Evolutionary conservation across 2,113 vertebrate species (phyloP).

Genomic region (Equus quagga): DNA sequence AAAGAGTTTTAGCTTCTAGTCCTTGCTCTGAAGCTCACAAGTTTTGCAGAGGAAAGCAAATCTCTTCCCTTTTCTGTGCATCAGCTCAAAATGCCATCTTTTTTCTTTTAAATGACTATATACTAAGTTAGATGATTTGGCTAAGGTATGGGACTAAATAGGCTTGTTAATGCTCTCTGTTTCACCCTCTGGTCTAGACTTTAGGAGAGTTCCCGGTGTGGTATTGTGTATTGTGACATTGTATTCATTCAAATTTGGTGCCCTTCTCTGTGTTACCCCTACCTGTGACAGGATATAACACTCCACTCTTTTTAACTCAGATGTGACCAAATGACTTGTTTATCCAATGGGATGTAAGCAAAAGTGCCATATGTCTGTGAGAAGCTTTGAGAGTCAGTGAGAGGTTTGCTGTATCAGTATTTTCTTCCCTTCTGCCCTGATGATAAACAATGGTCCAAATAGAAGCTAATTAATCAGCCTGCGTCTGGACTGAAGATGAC

Average conservation of each 20-base stretch:
- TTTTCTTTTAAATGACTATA: not conserved
- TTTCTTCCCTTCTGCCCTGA: not conserved
- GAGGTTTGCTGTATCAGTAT: not conserved
- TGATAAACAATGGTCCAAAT: not conserved
- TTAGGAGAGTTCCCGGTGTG: not conserved
- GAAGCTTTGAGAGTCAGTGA: not conserved
- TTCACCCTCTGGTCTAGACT: not conserved
- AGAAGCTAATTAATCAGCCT: not conserved
- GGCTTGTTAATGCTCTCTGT: not conserved
- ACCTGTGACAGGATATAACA: not conserved
- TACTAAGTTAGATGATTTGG: not conserved
- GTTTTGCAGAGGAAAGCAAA: not conserved
- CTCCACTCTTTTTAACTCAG: not conserved
- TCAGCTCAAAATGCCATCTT: not conserved
- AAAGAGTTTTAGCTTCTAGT: not conserved
- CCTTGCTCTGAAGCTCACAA: not conserved
- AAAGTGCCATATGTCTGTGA: not conserved
- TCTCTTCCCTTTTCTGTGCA: not conserved
- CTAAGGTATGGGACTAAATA: not conserved
- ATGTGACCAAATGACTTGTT: no score
- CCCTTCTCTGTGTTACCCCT: not conserved
- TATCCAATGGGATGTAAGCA: not conserved
- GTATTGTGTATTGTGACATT: not conserved
- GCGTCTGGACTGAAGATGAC: not conserved
- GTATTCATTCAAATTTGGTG: not conserved